Conservation (phyloP, 2,797 vertebrate genomes). For the Poecilia gillii region DNA sequence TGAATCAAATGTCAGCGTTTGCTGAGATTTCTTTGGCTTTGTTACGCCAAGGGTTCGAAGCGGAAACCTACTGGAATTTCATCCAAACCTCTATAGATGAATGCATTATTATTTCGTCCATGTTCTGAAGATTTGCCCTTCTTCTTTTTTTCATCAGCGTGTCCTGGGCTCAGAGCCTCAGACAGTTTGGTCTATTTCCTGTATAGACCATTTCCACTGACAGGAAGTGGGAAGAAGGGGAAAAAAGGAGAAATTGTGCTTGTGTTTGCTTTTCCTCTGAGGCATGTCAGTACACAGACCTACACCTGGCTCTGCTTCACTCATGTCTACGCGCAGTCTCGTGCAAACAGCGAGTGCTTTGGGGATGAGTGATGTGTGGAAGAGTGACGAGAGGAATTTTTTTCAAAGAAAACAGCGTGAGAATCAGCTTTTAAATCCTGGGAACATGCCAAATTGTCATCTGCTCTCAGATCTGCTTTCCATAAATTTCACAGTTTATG, state of each 20-base stretch:
- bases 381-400: conserved; percentile 47
- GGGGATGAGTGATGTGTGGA: conserved; percentile 45
- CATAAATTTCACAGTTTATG: background rate
- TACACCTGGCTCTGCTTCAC: conserved; percentile 61
- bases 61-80: background rate
- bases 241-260: conserved; percentile 21
- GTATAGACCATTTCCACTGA: conserved; percentile 48
- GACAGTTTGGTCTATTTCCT: conserved; percentile 46
- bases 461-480: conserved; percentile 14
- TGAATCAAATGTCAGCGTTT: background rate
- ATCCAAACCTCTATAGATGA: conserved; percentile 11
- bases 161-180: conserved; percentile 32
- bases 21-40: conserved; percentile 6
- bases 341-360: conserved; percentile 33
- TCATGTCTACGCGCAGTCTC: conserved; percentile 8
- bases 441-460: conserved; percentile 18
- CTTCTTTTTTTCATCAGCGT: conserved; percentile 27
- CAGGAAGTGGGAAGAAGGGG: conserved; percentile 24
- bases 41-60: conserved; percentile 1
- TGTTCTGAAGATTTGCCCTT: conserved; percentile 32
- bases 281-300: conserved; percentile 53
- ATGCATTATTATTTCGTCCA: conserved; percentile 21
- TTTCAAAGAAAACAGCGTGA: conserved; percentile 30
- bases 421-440: conserved; percentile 26
- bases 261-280: conserved; percentile 51